Base-by-base conservation (phyloP, 2,888 invertebrate genomes). In the Hydroisotoma schaefferi region DNA sequence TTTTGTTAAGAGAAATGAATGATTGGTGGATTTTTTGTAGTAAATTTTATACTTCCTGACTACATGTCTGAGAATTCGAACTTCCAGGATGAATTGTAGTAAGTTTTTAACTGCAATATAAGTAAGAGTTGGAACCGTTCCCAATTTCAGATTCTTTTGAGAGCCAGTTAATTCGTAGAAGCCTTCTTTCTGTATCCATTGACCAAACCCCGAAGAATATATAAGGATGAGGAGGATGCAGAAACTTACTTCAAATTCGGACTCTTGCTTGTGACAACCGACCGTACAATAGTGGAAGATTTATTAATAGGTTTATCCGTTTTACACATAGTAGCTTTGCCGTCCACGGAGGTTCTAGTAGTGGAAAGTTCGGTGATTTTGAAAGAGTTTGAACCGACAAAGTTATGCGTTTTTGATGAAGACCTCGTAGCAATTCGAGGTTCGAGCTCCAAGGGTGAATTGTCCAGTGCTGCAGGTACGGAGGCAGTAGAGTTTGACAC, bases 201-300 rank as follows among this genome's bases (percentile, higher is more conserved):
- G n/a, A n/a, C n/a, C n/a, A n/a, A n/a, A n/a, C n/a, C n/a, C n/a
- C n/a, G n/a, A n/a, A n/a, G n/a, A n/a, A n/a, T n/a, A n/a, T n/a
- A n/a, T n/a, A n/a, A 44, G 6, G 44, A 47, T 27, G n/a, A 49
- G 26, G 29, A 20, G 26, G 4, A 28, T 28, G 26, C 20, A 29
- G 28, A 20, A 27, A 63, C 66, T 70, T 70, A 66, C 65, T 70
- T 69, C 48, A 59, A 67, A 48, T 63, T 56, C 49, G 67, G 56
- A 61, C 63, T 61, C 60, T 66, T 70, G 65, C 63, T 68, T 60
- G 65, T 59, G 54, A 68, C 58, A 29, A 68, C 59, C 59, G 70
- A 68, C 40, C 68, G 70, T 62, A 65, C 68, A 12, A 68, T 59
- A 57, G 68, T 54, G 18, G 70, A 65, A 51, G 65, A 59, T 61